Conservation (phyloP, 2,888 invertebrate genomes). For the Microdon myrmicae region DNA sequence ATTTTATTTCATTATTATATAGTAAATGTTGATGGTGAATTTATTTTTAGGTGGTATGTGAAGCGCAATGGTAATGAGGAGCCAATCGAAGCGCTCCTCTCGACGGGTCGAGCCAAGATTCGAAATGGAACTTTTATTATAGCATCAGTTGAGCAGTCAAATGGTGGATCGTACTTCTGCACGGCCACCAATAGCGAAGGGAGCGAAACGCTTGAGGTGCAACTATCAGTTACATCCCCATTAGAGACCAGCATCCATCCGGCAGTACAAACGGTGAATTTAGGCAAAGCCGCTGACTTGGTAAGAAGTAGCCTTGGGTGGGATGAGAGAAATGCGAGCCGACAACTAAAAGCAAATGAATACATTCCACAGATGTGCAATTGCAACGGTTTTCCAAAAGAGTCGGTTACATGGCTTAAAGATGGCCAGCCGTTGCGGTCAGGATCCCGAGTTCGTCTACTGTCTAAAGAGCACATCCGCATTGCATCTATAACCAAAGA, state of each 20-base stretch:
- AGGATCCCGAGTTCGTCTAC: constrained; percentile 70
- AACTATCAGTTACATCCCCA: constrained; percentile 72
- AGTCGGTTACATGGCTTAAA: constrained; percentile 80
- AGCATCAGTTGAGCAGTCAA: constrained; percentile 67
- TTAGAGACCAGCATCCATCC: constrained; percentile 82
- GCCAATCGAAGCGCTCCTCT: constrained; percentile 66
- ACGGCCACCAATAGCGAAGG: constrained; percentile 70
- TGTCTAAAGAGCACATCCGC: constrained; percentile 69
- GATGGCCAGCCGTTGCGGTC: constrained; percentile 74
- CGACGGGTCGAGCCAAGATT: constrained; percentile 67
- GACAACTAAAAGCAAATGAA: not conserved
- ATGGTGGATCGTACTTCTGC: constrained; percentile 69
- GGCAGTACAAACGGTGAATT: constrained; percentile 79
- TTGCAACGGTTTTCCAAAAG: constrained; percentile 83
- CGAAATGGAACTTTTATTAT: constrained; percentile 70
- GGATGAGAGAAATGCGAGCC: not conserved
- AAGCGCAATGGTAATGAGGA: constrained; percentile 68
- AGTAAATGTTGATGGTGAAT: too few species aligned
- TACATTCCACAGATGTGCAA: constrained; percentile 74
- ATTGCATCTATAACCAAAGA: constrained; percentile 77
- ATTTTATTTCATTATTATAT: too few species aligned
- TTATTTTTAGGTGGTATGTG: constrained; percentile 69
- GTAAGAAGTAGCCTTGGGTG: constrained; percentile 64
- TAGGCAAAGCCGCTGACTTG: constrained; percentile 83
- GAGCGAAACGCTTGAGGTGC: constrained; percentile 69